These are phyloP conservation scores for Hippolais icterina DNA, from an alignment of 2,113 vertebrate species.

Conservation along the genomic window DNA sequence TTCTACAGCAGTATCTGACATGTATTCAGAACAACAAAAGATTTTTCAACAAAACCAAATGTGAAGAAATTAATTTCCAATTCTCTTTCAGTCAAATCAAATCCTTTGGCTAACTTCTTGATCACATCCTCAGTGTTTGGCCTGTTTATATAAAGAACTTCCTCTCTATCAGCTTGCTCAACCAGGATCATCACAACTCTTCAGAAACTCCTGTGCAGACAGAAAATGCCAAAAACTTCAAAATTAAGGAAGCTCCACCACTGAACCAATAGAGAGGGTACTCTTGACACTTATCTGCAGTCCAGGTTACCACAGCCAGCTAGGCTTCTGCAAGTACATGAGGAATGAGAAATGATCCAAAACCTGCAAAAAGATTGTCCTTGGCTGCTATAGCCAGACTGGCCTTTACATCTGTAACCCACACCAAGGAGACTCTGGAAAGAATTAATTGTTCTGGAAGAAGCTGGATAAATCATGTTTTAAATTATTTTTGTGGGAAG, in stretches of 20 bases:
- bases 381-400: background rate
- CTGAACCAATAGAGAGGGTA: background rate
- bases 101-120: background rate
- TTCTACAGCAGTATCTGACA: background rate
- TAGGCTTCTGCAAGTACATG: background rate
- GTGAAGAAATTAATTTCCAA: background rate
- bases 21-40: background rate
- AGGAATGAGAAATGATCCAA: background rate
- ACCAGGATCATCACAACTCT: background rate
- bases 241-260: background rate
- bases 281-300: background rate
- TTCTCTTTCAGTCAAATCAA: background rate
- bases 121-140: background rate
- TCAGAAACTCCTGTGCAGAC: background rate
- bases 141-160: background rate
- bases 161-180: background rate
- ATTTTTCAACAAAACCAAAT: background rate
- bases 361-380: background rate
- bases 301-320: background rate
- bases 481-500: constrained; percentile 60
- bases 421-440: background rate
- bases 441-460: constrained; percentile 54
- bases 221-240: background rate
- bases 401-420: background rate
- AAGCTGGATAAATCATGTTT: constrained; percentile 47